These are phyloP conservation scores for Sabellastarte sp. DNA, from an alignment of 2,888 invertebrate species.

Conservation along the genomic window DNA sequence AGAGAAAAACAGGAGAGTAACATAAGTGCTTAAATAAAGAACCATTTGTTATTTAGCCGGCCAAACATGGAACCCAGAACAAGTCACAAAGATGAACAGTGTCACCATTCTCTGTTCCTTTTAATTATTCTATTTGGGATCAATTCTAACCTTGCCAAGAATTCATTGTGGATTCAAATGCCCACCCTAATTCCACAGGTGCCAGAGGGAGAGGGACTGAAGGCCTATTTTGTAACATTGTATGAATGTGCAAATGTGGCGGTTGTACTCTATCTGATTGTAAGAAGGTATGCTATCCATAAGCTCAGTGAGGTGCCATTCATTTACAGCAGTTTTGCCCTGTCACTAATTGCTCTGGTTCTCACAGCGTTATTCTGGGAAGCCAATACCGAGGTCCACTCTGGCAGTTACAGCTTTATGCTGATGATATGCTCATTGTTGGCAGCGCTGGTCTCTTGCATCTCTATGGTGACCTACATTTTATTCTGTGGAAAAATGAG, in stretches of 20 bases:
- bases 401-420: constrained; percentile 16
- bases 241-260: constrained; percentile 17
- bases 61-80: too few relatives aligned
- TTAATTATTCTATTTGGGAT: constrained; percentile 6
- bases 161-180: constrained; percentile 24
- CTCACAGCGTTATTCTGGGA: constrained; percentile 21
- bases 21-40: too few relatives aligned
- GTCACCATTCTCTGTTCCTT: not conserved
- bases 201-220: constrained; percentile 19
- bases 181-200: constrained; percentile 13
- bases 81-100: too few relatives aligned
- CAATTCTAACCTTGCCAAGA: constrained; percentile 11
- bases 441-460: constrained; percentile 12
- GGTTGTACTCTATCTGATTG: constrained; percentile 17
- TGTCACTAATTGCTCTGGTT: constrained; percentile 11
- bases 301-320: constrained; percentile 19
- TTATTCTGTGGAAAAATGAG: constrained; percentile 18
- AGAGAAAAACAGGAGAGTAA: too few relatives aligned
- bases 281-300: constrained; percentile 6
- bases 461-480: constrained; percentile 21
- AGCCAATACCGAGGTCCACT: constrained; percentile 1
- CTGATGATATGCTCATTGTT: constrained; percentile 19
- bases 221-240: constrained; percentile 17
- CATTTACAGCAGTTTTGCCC: constrained; percentile 16
- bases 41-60: too few relatives aligned